Base-by-base conservation (phyloP, 1,140 invertebrate species). In the Magallana ariakensis region DNA sequence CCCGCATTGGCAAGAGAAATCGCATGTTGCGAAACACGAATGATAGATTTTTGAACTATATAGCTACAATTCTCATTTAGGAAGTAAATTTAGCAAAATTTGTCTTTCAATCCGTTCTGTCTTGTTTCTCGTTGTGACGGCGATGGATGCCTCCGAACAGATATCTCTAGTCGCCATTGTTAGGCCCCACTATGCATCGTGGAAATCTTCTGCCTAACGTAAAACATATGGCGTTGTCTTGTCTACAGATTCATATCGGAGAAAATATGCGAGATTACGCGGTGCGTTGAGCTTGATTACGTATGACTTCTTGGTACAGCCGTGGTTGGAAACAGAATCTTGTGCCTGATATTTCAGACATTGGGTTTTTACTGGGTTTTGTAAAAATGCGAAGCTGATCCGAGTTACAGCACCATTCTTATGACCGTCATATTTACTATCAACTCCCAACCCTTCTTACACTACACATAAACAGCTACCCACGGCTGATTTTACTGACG, bases 181-280 rank as follows among this genome's bases (percentile, higher is more conserved):
- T 75, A 0, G 33, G 9, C 66, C 9, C 66, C 33, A 75, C 10
- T 19, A 75, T 75, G 2, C 33, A 75, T 75, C 66, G 4, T 75
- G 13, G 22, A 26, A 75, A 75, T 75, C 22, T 75, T 75, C 22
- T 75, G 19, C 66, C 13, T 75, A 75, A 75, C 66, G 26, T 75
- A 75, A 75, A 75, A 75, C 66, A 75, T 75, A 75, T 75, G 66
- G 66, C 22, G 22, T 75, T 75, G 66, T 75, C 66, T 75, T 70
- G 66, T 3, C 66, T 70, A 13, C 22, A 75, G 66, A 75, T 75
- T 75, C 66, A 75, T 75, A 75, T 75, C 66, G 9, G 22, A 75
- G 66, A 75, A 46, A 75, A 75, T 75, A 75, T 75, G 66, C 66
- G 66, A 75, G 66, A 75, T 75, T 75, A 75, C 15, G 66, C 22